Evolutionary conservation across 2,888 invertebrate genomes (phyloP).

Genomic region (Periphyllus acericola): DNA sequence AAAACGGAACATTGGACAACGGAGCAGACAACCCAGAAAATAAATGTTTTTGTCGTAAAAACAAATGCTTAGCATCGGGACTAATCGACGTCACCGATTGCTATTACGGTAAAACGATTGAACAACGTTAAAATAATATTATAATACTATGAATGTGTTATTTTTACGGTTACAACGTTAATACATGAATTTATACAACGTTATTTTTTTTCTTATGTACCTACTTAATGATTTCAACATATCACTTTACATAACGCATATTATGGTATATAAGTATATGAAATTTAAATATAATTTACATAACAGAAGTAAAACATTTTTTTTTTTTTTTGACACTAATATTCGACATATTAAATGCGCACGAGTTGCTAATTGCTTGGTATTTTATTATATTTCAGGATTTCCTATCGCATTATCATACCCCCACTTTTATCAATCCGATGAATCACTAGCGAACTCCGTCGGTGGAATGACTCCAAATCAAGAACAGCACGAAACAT

Average conservation of each 20-base stretch:
- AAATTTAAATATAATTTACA: too few relatives aligned
- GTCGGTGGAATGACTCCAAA: slow-evolving; percentile 78
- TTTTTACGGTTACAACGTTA: background rate
- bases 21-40: slow-evolving; percentile 78
- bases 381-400: slow-evolving; percentile 68
- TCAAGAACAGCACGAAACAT: slow-evolving; percentile 74
- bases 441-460: slow-evolving; percentile 73
- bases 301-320: background rate
- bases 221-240: too few relatives aligned
- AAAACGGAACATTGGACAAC: slow-evolving; percentile 81
- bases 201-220: background rate
- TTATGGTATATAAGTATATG: too few relatives aligned
- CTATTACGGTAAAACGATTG: slow-evolving; percentile 75
- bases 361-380: background rate
- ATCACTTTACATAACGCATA: too few relatives aligned
- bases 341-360: background rate
- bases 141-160: too few relatives aligned
- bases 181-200: too few relatives aligned
- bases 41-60: slow-evolving; percentile 82
- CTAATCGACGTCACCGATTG: slow-evolving; percentile 86
- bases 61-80: slow-evolving; percentile 79
- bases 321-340: background rate
- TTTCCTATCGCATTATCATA: slow-evolving; percentile 89
- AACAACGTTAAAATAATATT: slow-evolving; percentile 1
- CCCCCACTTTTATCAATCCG: slow-evolving; percentile 85